Evolutionary conservation across 2,797 vertebrate species (phyloP).

Genomic region (Mormyrus proboscirostris): DNA sequence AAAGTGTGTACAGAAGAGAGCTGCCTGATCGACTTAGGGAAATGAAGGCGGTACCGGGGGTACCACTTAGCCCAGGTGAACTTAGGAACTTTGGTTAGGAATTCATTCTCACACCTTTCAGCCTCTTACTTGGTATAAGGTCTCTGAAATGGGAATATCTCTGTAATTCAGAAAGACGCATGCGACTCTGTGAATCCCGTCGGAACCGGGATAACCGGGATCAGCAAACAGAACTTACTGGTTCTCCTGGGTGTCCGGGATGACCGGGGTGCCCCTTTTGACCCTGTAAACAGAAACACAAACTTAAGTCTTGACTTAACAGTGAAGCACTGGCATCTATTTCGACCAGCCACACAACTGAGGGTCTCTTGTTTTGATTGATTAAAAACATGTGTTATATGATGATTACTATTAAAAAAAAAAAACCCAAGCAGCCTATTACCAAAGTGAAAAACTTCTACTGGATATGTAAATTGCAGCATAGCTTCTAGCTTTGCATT

Average conservation of each 20-base stretch:
- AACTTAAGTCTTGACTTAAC: neutral
- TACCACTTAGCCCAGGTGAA: neutral
- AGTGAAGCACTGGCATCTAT: neutral
- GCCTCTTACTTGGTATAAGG: neutral
- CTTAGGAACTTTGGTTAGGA: neutral
- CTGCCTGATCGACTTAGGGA: neutral
- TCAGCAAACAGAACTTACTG: conserved; percentile 66
- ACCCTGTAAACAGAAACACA: conserved; percentile 57
- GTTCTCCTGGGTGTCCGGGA: conserved; percentile 80
- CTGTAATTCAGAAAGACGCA: neutral
- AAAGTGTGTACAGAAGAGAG: neutral
- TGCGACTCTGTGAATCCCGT: neutral
- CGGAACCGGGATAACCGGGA: neutral
- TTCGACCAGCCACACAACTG: neutral
- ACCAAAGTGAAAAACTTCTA: neutral
- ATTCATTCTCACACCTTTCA: neutral
- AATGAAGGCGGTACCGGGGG: neutral
- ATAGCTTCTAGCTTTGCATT: neutral
- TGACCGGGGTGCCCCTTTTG: conserved; percentile 84
- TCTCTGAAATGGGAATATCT: neutral
- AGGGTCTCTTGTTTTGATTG: conserved; percentile 24
- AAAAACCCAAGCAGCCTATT: neutral
- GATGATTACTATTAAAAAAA: neutral
- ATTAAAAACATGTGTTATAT: neutral
- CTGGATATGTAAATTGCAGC: conserved; percentile 8